These are phyloP conservation scores for Hippotragus niger DNA, from an alignment of 2,113 vertebrate genomes.

Conservation along the genomic window DNA sequence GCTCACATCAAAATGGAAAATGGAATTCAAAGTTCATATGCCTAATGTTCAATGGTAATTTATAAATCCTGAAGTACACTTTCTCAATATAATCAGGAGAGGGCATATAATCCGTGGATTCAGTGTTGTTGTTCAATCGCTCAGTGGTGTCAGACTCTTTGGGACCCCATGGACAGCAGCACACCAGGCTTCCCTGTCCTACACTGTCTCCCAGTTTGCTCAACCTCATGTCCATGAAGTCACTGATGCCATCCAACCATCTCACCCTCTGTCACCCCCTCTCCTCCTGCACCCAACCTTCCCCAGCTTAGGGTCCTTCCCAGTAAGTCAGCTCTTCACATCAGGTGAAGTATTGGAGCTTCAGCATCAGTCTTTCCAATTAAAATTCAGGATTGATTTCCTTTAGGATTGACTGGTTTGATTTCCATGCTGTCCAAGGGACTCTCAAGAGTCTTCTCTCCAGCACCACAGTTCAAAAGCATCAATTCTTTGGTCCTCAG, in stretches of 20 bases:
- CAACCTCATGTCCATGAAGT: neutral
- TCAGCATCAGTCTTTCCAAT: neutral
- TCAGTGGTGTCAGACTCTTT: neutral
- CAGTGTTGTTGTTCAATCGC: neutral
- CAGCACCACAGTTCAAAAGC: neutral
- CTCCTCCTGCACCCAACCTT: neutral
- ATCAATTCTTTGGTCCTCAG: neutral
- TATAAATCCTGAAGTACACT: neutral
- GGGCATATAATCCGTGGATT: neutral
- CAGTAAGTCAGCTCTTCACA: neutral
- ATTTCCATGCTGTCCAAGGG: neutral
- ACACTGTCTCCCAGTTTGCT: neutral
- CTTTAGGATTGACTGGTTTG: neutral
- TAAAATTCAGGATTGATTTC: neutral
- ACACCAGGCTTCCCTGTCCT: neutral
- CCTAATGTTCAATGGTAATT: neutral
- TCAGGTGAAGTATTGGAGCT: neutral
- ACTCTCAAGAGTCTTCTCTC: neutral
- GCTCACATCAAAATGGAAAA: slow-evolving; percentile 11
- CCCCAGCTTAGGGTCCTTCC: neutral
- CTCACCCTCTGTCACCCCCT: neutral
- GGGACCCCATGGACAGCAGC: neutral
- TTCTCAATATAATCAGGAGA: neutral
- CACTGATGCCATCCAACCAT: neutral
- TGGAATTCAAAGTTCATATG: slow-evolving; percentile 3